Conservation (phyloP, 2,888 invertebrate species). For the Chloroclystis v-ata region DNA sequence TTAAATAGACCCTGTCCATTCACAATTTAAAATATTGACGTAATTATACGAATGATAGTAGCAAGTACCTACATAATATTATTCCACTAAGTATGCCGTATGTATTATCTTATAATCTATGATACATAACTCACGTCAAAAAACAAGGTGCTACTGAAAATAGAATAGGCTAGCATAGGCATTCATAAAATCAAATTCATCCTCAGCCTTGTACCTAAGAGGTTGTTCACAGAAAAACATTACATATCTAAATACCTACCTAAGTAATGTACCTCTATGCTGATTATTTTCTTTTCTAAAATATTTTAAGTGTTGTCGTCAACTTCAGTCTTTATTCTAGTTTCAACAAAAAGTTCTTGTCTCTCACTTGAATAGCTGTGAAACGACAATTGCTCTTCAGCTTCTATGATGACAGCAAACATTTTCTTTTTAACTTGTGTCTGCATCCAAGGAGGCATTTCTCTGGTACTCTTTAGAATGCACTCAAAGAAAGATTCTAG, state of each 20-base stretch:
- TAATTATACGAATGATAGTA: too few relatives aligned
- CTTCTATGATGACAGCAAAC: constrained; percentile 65
- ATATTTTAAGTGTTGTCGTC: constrained; percentile 32
- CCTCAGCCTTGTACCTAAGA: too few relatives aligned
- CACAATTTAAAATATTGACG: too few relatives aligned
- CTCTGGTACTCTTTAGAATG: constrained; percentile 58
- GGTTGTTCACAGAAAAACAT: too few relatives aligned
- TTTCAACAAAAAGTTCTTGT: constrained; percentile 35
- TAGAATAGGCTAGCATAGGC: too few relatives aligned
- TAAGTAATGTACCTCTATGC: too few relatives aligned
- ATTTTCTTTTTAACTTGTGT: constrained; percentile 71
- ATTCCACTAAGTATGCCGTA: neutral
- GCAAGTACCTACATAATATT: neutral
- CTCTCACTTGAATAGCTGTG: constrained; percentile 30
- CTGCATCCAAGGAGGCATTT: constrained; percentile 69
- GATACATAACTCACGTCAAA: too few relatives aligned
- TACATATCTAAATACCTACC: too few relatives aligned
- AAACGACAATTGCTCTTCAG: constrained; percentile 56
- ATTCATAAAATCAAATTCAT: too few relatives aligned
- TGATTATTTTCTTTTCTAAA: too few relatives aligned
- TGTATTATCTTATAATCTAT: too few relatives aligned
- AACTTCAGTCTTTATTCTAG: constrained; percentile 57
- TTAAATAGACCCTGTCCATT: neutral
- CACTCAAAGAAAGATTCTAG: constrained; percentile 65
- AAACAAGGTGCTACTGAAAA: too few relatives aligned